Base-by-base conservation (phyloP, 1,140 invertebrate species). In the Polypedilum pembai region DNA sequence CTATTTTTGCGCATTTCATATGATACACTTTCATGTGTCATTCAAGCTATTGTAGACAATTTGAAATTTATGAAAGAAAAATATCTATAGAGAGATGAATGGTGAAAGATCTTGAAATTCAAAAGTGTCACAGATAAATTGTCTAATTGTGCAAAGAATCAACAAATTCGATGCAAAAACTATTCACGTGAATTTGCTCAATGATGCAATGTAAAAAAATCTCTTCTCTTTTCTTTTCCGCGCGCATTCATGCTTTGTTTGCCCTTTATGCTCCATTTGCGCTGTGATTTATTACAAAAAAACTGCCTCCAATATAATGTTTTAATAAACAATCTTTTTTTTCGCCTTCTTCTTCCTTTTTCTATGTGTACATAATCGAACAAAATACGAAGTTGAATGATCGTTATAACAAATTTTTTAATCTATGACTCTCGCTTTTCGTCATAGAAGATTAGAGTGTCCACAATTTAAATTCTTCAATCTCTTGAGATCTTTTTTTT, bases 251-350 rank as follows among this genome's bases (percentile, higher is more conserved):
- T 56, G 12, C 45, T 45, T 56, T n/a, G 41, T n/a, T 45, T 56
- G 45, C 45, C 45, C 45, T 56, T 56, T 56, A 56, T 56, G 45
- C 45, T 56, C 45, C 45, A 56, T 56, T 56, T 56, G 45, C n/a
- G 12, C n/a, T 56, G 45, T 56, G 45, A 56, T 56, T 56, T 56
- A 56, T 56, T 12, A 56, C 45, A n/a, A n/a, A 33, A n/a, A 56
- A 56, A 56, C n/a, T 56, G 45, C 45, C 45, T 56, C n/a, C n/a
- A 33, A 33, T 33, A 5, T 33, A 33, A 33, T 33, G 24, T 33
- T 33, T 33, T 33, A 33, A 33, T 33, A 33, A 33, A 33, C 24
- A 33, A 33, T 33, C 1, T 33, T 33, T 33, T 33, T 33, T 33
- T 5, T 33, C 24, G n/a, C n/a, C 5, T 33, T 33, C 24, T 33